A percentile compares a stretch with the other conserved stretches of the same genome.
These are phyloP conservation scores for Ferrisia virgata DNA, from an alignment of 2,888 invertebrate genomes.

Conservation along the genomic window DNA sequence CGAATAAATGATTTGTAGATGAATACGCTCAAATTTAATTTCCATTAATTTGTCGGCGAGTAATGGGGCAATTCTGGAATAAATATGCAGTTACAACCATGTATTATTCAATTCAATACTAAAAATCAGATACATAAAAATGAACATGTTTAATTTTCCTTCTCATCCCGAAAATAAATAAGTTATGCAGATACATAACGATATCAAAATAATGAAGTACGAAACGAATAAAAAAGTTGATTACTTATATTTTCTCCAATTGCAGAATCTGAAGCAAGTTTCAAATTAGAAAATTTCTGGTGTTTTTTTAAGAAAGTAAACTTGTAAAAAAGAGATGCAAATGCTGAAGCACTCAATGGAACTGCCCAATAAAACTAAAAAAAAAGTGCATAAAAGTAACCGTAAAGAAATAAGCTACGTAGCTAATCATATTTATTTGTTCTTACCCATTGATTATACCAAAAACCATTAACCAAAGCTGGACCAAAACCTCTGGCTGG, in stretches of 20 bases:
- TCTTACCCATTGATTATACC: conserved; percentile 63
- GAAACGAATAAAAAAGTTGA: neutral
- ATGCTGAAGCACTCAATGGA: conserved; percentile 43
- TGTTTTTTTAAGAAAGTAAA: conserved; percentile 38
- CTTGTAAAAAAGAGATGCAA: conserved; percentile 46
- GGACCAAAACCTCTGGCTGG: conserved; percentile 70
- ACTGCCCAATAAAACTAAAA: conserved; percentile 46
- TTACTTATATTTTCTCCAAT: neutral
- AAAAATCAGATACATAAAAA: too few relatives aligned
- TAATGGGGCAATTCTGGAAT: too few relatives aligned
- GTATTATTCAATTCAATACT: too few relatives aligned
- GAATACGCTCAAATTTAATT: too few relatives aligned
- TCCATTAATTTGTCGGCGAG: too few relatives aligned
- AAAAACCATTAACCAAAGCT: conserved; percentile 66
- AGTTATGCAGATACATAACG: too few relatives aligned
- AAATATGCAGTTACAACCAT: too few relatives aligned
- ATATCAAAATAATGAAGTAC: neutral
- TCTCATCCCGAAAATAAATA: too few relatives aligned
- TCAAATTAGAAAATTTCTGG: neutral
- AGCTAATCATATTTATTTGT: too few relatives aligned
- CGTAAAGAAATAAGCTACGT: neutral
- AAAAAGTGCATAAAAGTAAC: neutral
- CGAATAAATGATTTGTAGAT: too few relatives aligned
- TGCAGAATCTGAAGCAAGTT: neutral
- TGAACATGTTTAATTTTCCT: too few relatives aligned